Base-by-base conservation (phyloP, 2,113 vertebrate species). In the Psilopsiagon aurifrons region DNA sequence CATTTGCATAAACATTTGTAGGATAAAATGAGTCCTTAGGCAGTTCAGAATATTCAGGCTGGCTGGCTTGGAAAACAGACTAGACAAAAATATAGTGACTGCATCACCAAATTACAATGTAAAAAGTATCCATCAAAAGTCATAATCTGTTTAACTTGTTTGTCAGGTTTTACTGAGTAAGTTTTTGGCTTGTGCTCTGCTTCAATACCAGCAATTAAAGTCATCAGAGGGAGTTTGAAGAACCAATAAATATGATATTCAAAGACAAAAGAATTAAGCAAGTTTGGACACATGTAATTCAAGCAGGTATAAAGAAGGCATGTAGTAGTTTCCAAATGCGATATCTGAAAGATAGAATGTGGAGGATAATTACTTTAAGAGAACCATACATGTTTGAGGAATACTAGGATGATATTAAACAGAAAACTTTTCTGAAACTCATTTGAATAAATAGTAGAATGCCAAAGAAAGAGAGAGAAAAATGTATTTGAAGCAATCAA, bases 1-100 rank as follows among this genome's bases (percentile, higher is more conserved):
- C 60, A 97, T 97, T 94, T 96, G 86, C 94, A 96, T 97, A 96
- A 97, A 95, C 88, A 97, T 95, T 97, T 95, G 76, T 71, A 31
- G 81, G 60, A 77, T 73, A 83, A 93, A 96, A 77, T 84, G 87
- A 94, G 91, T 88, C 88, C 85, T 93, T 78, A 60, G 83, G 47
- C 92, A 91, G 84, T 92, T 96, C n/a, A 55, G 51, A 71, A 31
- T 68, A 13, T 86, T 95, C 28, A 35, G 54, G 37, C 69, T 86
- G 93, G 25, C 70, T 54, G 77, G 25, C 88, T 96, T 91, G 91
- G 93, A 96, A 90, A 69, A 71, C 35, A 62, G 13, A 22, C 14
- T 31, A 17, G 62, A 90, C 33, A 82, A 87, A 96, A 94, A 91
- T 39, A 22, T 7, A 92, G 76, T 41, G 70, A 59, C 57, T 43